Percentiles rank a stretch among this genome's conserved stretches.
phyloP scores from a whole-genome alignment of 2,888 invertebrate genomes.

The Serrognathus titanus region DNA sequence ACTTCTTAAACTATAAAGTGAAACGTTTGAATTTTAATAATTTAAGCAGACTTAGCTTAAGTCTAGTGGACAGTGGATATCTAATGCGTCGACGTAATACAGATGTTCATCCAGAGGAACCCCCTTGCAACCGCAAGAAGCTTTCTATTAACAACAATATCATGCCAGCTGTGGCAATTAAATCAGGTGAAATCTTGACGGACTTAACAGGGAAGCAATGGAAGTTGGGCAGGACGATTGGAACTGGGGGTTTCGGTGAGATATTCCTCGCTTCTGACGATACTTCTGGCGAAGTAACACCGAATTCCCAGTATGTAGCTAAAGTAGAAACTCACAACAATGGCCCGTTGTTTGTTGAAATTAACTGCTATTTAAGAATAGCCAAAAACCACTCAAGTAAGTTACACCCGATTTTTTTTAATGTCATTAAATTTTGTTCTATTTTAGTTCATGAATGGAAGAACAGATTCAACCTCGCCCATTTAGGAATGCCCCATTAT shows the following conservation, averaged over 20 bases:
- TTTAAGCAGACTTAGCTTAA: too few relatives aligned
- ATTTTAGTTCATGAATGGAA: conserved; percentile 72
- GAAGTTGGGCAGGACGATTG: conserved; percentile 84
- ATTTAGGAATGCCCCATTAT: conserved; percentile 83
- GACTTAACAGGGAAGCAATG: conserved; percentile 81
- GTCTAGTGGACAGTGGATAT: neutral
- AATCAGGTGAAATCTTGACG: conserved; percentile 69
- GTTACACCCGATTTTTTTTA: conserved; percentile 29
- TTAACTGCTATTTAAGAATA: conserved; percentile 88
- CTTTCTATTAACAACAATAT: neutral
- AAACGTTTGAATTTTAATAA: too few relatives aligned
- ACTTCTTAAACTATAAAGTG: neutral
- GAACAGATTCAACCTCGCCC: conserved; percentile 56
- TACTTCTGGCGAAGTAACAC: conserved; percentile 61
- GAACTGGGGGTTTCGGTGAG: conserved; percentile 88
- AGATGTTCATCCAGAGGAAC: conserved; percentile 22
- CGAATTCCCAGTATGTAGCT: conserved; percentile 74
- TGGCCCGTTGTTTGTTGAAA: conserved; percentile 97
- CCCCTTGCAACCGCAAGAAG: conserved; percentile 30
- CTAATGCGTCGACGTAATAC: conserved; percentile 10
- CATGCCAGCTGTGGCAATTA: conserved; percentile 22
- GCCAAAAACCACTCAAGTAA: conserved; percentile 77
- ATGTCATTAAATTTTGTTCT: conserved; percentile 13
- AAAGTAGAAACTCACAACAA: conserved; percentile 92
- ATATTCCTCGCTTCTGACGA: conserved; percentile 84